phyloP scores from a whole-genome alignment of 2,797 vertebrate genomes.

The Oryzias dopingdopingensis region DNA sequence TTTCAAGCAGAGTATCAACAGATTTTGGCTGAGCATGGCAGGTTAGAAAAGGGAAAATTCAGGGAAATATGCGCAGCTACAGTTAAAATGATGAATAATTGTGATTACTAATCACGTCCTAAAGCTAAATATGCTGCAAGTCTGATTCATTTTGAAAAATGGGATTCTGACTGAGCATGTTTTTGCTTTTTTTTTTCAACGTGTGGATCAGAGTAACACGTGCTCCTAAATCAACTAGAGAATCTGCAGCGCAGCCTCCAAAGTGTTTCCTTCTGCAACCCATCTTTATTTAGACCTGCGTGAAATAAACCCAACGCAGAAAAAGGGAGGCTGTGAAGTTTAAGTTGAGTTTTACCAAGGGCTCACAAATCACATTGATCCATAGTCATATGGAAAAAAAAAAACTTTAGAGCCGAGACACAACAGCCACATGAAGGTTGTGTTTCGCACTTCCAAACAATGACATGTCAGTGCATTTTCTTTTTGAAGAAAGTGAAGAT shows the following conservation, averaged over 20 bases:
- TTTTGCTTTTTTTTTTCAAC: constrained; percentile 17
- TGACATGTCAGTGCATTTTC: constrained; percentile 24
- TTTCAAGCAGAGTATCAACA: neutral
- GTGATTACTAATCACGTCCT: constrained; percentile 33
- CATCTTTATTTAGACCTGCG: constrained; percentile 31
- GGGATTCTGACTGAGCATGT: constrained; percentile 23
- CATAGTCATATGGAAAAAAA: constrained; percentile 5
- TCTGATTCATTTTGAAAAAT: constrained; percentile 22
- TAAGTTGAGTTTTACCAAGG: constrained; percentile 15
- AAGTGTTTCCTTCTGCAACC: constrained; percentile 26
- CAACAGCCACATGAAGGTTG: constrained; percentile 5
- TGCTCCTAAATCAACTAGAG: constrained; percentile 35
- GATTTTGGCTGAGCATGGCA: constrained; percentile 11
- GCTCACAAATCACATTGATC: constrained; percentile 11
- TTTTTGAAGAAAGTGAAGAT: constrained; percentile 1
- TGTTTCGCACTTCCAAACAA: constrained; percentile 12
- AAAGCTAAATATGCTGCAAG: constrained; percentile 19
- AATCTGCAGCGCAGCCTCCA: constrained; percentile 38
- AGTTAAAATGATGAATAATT: constrained; percentile 34
- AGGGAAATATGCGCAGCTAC: constrained; percentile 13
- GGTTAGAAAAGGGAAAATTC: constrained; percentile 1
- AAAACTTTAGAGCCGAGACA: neutral
- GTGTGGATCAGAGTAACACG: constrained; percentile 32
- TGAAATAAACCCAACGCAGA: constrained; percentile 11
- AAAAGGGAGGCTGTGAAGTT: constrained; percentile 6